Percentiles rank a stretch among this genome's conserved stretches.
Evolutionary conservation across 2,113 vertebrate genomes (phyloP).

Genomic region (Phalacrocorax carbo): DNA sequence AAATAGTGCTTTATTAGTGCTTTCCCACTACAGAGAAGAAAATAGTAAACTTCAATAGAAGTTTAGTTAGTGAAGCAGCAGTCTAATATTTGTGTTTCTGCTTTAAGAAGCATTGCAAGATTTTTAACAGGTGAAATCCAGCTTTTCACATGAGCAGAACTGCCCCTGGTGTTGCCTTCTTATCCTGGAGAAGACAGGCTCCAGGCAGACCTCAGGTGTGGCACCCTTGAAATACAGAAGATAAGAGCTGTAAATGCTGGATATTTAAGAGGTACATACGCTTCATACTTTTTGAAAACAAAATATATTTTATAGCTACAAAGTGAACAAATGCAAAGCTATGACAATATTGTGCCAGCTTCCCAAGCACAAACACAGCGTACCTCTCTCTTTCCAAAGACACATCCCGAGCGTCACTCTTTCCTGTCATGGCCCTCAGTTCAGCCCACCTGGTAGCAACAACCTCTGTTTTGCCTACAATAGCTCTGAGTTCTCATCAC

Average conservation of each 20-base stretch:
- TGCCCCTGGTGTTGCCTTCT: background rate
- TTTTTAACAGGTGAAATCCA: background rate
- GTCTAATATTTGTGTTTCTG: constrained; percentile 38
- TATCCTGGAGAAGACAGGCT: background rate
- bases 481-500: background rate
- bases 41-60: background rate
- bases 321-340: background rate
- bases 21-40: background rate
- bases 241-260: background rate
- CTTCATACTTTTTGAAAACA: background rate
- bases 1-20: background rate
- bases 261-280: background rate
- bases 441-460: background rate
- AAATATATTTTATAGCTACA: background rate
- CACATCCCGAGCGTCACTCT: background rate
- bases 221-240: background rate
- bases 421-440: background rate
- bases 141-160: background rate
- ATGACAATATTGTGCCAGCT: background rate
- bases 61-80: background rate
- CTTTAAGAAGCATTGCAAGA: background rate
- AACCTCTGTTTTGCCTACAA: background rate
- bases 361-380: background rate
- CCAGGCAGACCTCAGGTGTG: background rate
- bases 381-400: background rate